Base-by-base conservation (phyloP, 2,113 vertebrate species). In the Atlantisia rogersi region DNA sequence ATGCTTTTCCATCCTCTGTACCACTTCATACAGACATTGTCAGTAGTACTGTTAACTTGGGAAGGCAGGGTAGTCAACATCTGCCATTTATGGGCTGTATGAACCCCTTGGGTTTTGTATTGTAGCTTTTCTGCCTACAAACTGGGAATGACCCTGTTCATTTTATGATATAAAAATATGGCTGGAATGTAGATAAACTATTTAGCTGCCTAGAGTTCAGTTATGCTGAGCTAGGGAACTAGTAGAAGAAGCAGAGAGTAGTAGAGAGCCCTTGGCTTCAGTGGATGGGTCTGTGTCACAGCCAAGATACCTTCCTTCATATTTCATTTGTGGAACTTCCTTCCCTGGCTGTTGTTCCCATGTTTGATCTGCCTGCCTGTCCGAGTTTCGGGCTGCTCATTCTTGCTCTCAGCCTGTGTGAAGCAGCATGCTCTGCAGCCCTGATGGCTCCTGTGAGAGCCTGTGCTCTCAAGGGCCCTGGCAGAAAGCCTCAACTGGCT, bases 231-330 rank as follows among this genome's bases (percentile, higher is more conserved):
- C 39, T 87, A 59, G 26, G 53, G 71, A 65, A 65, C 26, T 4
- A 56, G 22, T 35, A 31, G 50, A 73, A 68, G 53, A 68, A 31
- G 48, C 48, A 55, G 44, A 31, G 12, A 68, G 48, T 16, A 48
- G 17, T 37, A 5, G 31, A 85, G 11, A 55, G 20, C 39, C 4
- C 81, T 31, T 48, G 48, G n/a, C 24, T 74, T 88, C 64, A 67
- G 12, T 6, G 8, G 4, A 3, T 2, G 6, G 11, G 21, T 60
- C 59, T 92, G 22, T 63, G 40, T 18, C 48, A 28, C 29, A 3
- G 1, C 80, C 44, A 24, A 81, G 77, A 18, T 60, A 1, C 22
- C 9, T 35, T 12, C 13, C 9, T 60, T 46, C 0, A 0, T 42
- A 10, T 65, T 58, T 58, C 37, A 10, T 56, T 22, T 63, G 53